Conservation (phyloP, 2,888 invertebrate genomes). For the Colletes collaris region DNA sequence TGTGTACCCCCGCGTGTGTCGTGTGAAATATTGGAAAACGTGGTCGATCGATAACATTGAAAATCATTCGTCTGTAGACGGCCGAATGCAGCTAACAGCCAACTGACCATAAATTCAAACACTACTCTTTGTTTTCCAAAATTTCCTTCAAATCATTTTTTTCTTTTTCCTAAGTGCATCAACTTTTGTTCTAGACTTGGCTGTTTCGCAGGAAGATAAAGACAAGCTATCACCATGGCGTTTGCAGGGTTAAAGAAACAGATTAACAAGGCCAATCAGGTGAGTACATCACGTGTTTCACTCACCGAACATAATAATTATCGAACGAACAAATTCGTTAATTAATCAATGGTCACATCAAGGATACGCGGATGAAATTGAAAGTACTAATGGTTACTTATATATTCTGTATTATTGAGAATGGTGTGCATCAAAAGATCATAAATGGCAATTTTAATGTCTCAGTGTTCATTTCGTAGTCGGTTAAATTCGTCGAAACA, state of each 20-base stretch:
- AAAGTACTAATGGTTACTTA: too few relatives aligned
- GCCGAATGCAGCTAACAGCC: conserved; percentile 57
- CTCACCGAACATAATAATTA: too few relatives aligned
- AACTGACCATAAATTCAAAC: conserved; percentile 50
- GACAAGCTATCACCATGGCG: conserved; percentile 89
- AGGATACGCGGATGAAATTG: too few relatives aligned
- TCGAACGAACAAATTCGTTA: too few relatives aligned
- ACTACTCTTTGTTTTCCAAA: conserved; percentile 29
- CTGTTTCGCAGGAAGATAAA: conserved; percentile 5
- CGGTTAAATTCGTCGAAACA: too few relatives aligned
- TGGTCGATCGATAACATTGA: conserved; percentile 69
- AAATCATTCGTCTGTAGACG: conserved; percentile 63
- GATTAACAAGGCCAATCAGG: conserved; percentile 99
- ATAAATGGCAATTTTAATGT: background rate
- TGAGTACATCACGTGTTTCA: conserved; percentile 82
- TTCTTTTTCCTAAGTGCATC: background rate
- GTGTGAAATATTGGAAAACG: conserved; percentile 32
- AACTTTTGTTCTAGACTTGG: conserved; percentile 51
- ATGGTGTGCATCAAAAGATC: background rate
- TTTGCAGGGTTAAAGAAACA: conserved; percentile 99
- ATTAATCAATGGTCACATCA: too few relatives aligned
- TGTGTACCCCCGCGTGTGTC: background rate
- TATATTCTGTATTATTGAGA: too few relatives aligned
- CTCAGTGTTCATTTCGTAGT: too few relatives aligned
- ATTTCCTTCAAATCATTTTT: conserved; percentile 2